Evolutionary conservation across 2,888 invertebrate genomes (phyloP), one percentile per base, ranked within the genome.

Genomic region (Dioctria rufipes): DNA sequence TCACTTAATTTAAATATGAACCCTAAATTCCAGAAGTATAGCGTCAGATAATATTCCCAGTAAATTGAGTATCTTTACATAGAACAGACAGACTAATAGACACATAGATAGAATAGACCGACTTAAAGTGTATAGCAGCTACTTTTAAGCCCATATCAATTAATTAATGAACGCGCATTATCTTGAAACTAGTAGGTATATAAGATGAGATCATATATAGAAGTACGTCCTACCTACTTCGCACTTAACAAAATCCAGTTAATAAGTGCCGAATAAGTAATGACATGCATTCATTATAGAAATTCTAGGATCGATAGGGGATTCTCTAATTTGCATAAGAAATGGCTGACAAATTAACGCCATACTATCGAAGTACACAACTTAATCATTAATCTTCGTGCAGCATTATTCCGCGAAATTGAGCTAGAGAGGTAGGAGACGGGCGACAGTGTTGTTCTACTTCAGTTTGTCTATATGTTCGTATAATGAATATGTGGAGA

Each of bases 291-390:
- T 51, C 71, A 71, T 71, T 71, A 71, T 71, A 71, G 71, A 71
- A 71, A 71, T 71, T 54, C 71, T 54, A 25, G 11, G 71, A 54
- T 71, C 71, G 54, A 71, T 71, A 54, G 51, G 71, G 71, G 58
- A 37, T 54, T 71, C 71, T 54, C 54, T 71, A 71, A 71, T 71
- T 71, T 71, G 71, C 71, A 71, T 71, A 71, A 71, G 71, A 71
- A 71, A 71, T 71, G 51, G 71, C 71, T 71, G 71, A 71, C 71
- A 71, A 71, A 71, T 71, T 71, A 71, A 40, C 71, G 71, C 51
- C 54, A 25, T 25, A 54, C 54, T 71, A 71, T 71, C 69, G 9
- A 37, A 46, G 66, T 54, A 49, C n/a, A 71, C 71, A 51, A n/a
- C 71, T 46, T 54, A 51, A 71, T 54, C 71, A 71, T 71, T 71